A percentile compares a stretch with the other conserved stretches of the same genome.
phyloP scores from a whole-genome alignment of 2,797 vertebrate genomes.

The Sus cebifrons region DNA sequence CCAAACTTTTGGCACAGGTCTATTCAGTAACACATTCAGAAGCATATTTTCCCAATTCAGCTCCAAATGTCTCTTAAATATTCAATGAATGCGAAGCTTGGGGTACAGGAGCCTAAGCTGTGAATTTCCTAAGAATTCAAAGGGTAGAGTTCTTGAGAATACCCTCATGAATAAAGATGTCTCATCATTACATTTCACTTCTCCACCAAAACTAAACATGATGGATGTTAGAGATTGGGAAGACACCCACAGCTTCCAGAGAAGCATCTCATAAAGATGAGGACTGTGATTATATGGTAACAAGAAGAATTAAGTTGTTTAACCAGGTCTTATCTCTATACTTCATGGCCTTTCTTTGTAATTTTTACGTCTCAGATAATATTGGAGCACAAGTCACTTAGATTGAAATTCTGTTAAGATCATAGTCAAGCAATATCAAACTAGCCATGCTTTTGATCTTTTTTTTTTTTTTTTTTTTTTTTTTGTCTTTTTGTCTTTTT shows the following conservation, averaged over 20 bases:
- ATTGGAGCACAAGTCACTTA: not conserved
- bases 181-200: not conserved
- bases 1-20: not conserved
- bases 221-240: not conserved
- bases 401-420: slow-evolving; percentile 23
- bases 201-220: not conserved
- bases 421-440: not conserved
- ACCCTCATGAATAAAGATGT: not conserved
- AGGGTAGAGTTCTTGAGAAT: not conserved
- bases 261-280: not conserved
- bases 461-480: too few relatives aligned
- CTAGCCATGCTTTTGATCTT: not conserved
- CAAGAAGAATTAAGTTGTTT: not conserved
- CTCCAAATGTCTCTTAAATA: slow-evolving; percentile 9
- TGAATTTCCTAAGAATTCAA: slow-evolving; percentile 20
- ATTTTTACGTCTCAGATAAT: slow-evolving; percentile 27
- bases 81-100: not conserved
- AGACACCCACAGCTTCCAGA: slow-evolving; percentile 23
- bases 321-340: not conserved
- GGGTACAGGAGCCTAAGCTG: not conserved
- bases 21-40: slow-evolving; percentile 20
- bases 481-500: too few relatives aligned
- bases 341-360: slow-evolving; percentile 30
- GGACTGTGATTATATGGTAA: not conserved
- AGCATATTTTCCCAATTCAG: slow-evolving; percentile 16